Base-by-base conservation (phyloP, 1,140 invertebrate genomes). In the Lasioglossum baleicum region DNA sequence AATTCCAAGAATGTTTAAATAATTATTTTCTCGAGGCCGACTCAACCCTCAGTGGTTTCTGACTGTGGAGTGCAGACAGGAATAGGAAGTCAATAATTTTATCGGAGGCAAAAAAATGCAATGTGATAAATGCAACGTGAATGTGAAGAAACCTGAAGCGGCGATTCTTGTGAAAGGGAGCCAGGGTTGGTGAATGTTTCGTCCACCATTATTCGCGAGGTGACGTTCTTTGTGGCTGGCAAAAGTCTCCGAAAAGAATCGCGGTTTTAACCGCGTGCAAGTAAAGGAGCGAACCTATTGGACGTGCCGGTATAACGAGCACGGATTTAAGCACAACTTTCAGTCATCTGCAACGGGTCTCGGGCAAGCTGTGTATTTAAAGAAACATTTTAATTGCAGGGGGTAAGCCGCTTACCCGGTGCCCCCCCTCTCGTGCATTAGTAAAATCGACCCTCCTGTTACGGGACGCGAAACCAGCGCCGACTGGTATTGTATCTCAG, bases 381-480 rank as follows among this genome's bases (percentile, higher is more conserved):
- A 91, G 88, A 91, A 92, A 90, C 87, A 91, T 92, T 92, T 92
- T 92, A 92, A 92, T 92, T 92, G 91, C 91, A 88, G 87, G 70
- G 85, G 83, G 77, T 92, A 92, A 92, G 91, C 90, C 77, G 91
- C 91, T 92, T 92, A 92, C 83, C 80, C 81, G 74, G 79, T 81
- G 75, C 81, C 84, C 85, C 85, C 82, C 84, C 84, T 84, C 70
- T 87, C 83, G 81, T 87, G 88, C 89, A 85, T 89, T 89, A 88
- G 89, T 91, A 90, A 90, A 90, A 90, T 90, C 87, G 86, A 86
- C 77, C 87, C 83, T 86, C 83, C 81, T 84, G 60, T 86, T 78
- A 75, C 48, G 76, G 66, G 81, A 82, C 63, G 60, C 79, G 65
- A 68, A 51, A 40, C 31, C 75, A 68, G 64, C 20, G 56, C n/a